Base-by-base conservation (phyloP, 2,797 vertebrate species). In the Galagoides demidoff region DNA sequence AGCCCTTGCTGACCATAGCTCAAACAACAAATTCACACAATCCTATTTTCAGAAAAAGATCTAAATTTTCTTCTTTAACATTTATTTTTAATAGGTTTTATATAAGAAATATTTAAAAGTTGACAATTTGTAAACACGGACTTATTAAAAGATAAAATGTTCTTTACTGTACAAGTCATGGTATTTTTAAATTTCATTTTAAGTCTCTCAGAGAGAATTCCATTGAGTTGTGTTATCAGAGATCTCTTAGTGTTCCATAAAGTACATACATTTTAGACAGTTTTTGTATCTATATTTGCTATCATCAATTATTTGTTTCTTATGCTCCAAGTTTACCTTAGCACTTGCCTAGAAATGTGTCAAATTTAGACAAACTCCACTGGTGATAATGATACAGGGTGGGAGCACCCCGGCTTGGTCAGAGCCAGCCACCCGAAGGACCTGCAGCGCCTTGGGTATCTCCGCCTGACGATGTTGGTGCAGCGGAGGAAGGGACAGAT, bases 1-100 rank as follows among this genome's bases (percentile, higher is more conserved):
- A 45, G 8, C 19, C 39, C 0, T 12, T 23, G 5, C 20, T 0
- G 22, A 29, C 5, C 12, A 22, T 31, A 57, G 3, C 13, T 31
- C 37, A 66, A 20, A 57, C 17, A 45, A 37, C 19, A 11, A 29
- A 74, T 45, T 83, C 37, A 59, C 55, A 76, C 20, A 74, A 37
- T 66, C 31, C 12, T 6, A 0, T 66, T 81, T 83, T 66, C 49
- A 57, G 7, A 66, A 19, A 13, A 63, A 45, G 43, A 16, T 57
- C 17, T 31, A 10, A 59, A 57, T 66, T 83, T 57, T 66, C 23
- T 66, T 29, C n/a, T 31, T 37, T 31, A 31, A 7, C 39, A 52
- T 29, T 63, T 23, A 39, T 22, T 45, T 59, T 79, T 34, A 73
- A 66, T 45, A 66, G 12, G 22, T 34, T 64, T 43, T 64, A 57